Base-by-base conservation (phyloP, 1,140 invertebrate species). In the Diprion similis region DNA sequence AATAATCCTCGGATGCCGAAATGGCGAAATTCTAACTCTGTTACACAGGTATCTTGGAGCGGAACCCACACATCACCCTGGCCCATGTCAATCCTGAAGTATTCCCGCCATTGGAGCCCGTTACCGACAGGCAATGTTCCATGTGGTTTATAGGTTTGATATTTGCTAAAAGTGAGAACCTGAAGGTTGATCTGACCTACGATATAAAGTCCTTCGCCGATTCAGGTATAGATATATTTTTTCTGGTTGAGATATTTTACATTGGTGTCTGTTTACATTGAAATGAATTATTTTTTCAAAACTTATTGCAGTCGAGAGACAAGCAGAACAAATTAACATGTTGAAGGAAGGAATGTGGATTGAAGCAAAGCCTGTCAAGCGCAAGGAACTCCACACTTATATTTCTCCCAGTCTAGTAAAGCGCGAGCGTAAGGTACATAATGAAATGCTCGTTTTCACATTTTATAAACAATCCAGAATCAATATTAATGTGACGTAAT, bases 141-240 rank as follows among this genome's bases (percentile, higher is more conserved):
- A 96, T 98, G 91, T 99, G 98, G 98, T 99, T 99, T 84, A 97
- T 99, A 81, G 98, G 98, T 2, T 87, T 99, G 17, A 92, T 95
- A 69, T 99, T 99, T 84, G 92, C 94, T 76, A 97, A 96, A 87
- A 92, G 92, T 11, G 93, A 94, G 85, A 95, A 94, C 86, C 87
- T 96, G 15, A 98, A 98, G 82, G 92, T 99, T 66, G 96, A 99
- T 88, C 91, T 99, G 15, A 99, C 97, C 0, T 93, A 93, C 78
- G 97, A 98, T 82, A 98, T 99, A 76, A 93, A 94, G 79, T 92
- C 90, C 47, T 98, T 99, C 86, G 96, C 94, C 10, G 94, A 97
- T 78, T 90, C 92, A 51, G 94, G 90, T 90, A 83, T 82, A 76
- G 77, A 67, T 72, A 9, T 75, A 73, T 75, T 68, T 73, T 64